These are phyloP conservation scores for Raja brachyura DNA, from an alignment of 2,113 vertebrate genomes.

Conservation along the genomic window DNA sequence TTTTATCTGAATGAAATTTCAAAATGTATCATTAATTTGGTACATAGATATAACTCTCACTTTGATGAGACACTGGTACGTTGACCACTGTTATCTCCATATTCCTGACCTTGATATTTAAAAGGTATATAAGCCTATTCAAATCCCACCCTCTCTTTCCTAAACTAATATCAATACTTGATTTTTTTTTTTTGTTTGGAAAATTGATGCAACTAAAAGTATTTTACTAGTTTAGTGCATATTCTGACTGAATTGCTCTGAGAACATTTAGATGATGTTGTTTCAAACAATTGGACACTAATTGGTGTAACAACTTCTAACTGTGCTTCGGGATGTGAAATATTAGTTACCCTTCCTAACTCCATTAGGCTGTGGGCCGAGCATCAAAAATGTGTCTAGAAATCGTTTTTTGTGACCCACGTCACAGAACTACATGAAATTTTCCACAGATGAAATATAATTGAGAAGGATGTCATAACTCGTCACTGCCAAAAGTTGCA, in stretches of 20 bases:
- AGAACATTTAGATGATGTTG: neutral
- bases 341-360: no score
- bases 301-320: no score
- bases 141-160: neutral
- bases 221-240: neutral
- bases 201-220: neutral
- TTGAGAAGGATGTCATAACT: no score
- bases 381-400: no score
- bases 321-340: no score
- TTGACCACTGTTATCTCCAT: rapidly evolving
- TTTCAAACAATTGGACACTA: no score
- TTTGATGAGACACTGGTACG: conserved; percentile 68
- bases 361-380: no score
- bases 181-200: neutral
- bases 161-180: neutral
- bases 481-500: no score
- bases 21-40: conserved; percentile 67
- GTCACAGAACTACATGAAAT: no score
- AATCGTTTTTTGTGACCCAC: no score
- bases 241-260: neutral
- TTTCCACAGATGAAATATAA: no score
- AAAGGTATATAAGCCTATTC: neutral
- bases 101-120: neutral
- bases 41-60: conserved; percentile 75
- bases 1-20: conserved; percentile 83